These are phyloP conservation scores for Burhinus oedicnemus DNA, from an alignment of 2,113 vertebrate genomes.

Conservation along the genomic window DNA sequence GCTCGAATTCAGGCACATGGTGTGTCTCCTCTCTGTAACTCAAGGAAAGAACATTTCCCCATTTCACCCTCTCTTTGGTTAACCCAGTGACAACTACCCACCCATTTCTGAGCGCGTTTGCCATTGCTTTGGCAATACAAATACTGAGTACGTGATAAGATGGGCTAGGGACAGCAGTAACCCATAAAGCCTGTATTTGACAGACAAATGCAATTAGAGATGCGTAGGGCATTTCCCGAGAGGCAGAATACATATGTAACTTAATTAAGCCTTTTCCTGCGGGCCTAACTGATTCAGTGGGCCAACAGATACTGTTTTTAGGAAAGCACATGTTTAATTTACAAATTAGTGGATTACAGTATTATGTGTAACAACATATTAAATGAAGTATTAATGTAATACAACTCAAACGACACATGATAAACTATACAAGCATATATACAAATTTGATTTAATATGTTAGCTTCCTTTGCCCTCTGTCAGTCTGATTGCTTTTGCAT, in stretches of 20 bases:
- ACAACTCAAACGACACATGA: conserved; percentile 70
- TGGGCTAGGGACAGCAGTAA: neutral
- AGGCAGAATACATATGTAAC: neutral
- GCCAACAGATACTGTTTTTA: neutral
- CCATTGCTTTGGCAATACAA: neutral
- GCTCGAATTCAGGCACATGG: neutral
- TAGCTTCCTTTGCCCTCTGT: conserved; percentile 75
- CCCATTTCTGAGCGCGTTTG: neutral
- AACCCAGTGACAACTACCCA: neutral
- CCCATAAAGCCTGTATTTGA: neutral
- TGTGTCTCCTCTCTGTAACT: neutral
- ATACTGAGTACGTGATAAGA: neutral
- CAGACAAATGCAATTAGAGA: neutral
- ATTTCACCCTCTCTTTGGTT: neutral
- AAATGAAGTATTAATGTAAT: conserved; percentile 77
- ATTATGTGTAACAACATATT: conserved; percentile 64
- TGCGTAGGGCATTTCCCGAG: neutral
- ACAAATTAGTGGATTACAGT: conserved; percentile 67
- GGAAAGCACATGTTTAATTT: conserved; percentile 63
- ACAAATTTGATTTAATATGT: conserved; percentile 78
- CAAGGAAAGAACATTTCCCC: neutral
- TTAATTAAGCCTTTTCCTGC: conserved; percentile 23
- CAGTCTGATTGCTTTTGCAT: conserved; percentile 77
- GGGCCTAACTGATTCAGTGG: conserved; percentile 26
- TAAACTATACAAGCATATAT: conserved; percentile 71